Conservation (phyloP, 2,888 invertebrate species). For the Dolichopus griseipennis region DNA sequence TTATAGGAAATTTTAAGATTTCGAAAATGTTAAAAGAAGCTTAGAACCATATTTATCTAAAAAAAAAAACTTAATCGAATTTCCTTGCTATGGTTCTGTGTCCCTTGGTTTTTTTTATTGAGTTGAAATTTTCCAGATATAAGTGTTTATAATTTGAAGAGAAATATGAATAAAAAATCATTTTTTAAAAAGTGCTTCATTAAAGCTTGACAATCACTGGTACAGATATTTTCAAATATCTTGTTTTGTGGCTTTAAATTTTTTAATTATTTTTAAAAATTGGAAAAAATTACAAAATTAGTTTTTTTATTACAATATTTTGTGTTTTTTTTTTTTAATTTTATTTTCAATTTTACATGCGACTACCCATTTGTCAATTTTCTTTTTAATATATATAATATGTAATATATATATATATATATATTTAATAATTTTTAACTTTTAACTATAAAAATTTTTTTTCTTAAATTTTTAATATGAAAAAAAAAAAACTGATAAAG, state of each 20-base stretch:
- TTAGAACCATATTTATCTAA: too few species aligned
- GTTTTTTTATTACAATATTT: constrained; percentile 14
- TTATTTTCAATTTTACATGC: constrained; percentile 41
- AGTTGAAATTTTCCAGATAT: too few species aligned
- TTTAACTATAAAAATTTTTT: not conserved
- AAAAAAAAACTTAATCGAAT: too few species aligned
- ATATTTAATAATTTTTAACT: too few species aligned
- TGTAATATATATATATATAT: not conserved
- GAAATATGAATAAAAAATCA: too few species aligned
- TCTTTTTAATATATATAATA: not conserved
- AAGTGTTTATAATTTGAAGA: too few species aligned
- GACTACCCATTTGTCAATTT: constrained; percentile 42
- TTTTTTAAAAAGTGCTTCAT: too few species aligned
- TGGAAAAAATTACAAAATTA: not conserved
- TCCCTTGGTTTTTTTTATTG: too few species aligned
- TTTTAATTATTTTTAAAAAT: not conserved
- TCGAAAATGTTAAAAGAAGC: too few species aligned
- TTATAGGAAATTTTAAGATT: too few species aligned
- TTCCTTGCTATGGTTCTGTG: too few species aligned
- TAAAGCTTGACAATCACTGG: not conserved
- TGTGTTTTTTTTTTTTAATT: constrained; percentile 24
- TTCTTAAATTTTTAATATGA: not conserved
- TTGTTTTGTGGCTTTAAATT: not conserved
- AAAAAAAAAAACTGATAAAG: not conserved
- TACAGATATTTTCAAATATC: not conserved